Base-by-base conservation (phyloP, 64 coral and sea anemone species). In the Acropora tenuis region DNA sequence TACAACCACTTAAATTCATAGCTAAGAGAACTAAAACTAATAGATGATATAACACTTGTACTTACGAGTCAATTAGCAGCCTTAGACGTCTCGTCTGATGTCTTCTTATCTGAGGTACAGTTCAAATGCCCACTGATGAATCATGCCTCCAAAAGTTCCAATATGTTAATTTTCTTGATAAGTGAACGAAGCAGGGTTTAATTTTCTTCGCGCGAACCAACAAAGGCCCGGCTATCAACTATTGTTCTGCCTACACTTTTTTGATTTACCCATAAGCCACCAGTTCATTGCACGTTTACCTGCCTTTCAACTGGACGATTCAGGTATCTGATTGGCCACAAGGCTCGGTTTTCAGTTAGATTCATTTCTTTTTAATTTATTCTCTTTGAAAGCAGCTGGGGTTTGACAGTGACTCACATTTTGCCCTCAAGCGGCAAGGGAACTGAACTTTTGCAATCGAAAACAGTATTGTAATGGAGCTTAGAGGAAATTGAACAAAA, bases 341-440 rank as follows among this genome's bases (percentile, higher is more conserved):
- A 48, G 18, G n/a, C 44, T 13, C 15, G 63, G 7, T 17, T 72
- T 50, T 16, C 11, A 47, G 60, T 46, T 63, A 8, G 60, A 57
- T 67, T 83, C 82, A 85, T 85, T 48, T 72, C 65, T 85, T 71
- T 85, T 85, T 71, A 85, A 85, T 85, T 66, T 48, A 15, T 48
- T 8, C 63, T 71, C 82, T 72, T 85, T 85, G 82, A 85, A 85
- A 85, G 82, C 82, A 85, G 82, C 65, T 85, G 2, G 43, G 46
- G 82, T 50, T 40, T 47, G 44, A 50, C 16, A n/a, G 46, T 72
- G 66, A 61, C 63, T 85, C 82, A 85, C 45, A 68, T 85, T 71
- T 18, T 50, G 15, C 43, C 11, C 6, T 63, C 15, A 69, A 47
- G 43, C 16, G 5, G 18, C 17, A 45, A 81, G 13, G 41, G 2